Evolutionary conservation across 2,888 invertebrate genomes (phyloP), one percentile per base, ranked within the genome.

Genomic region (Leptopilina myrica): DNA sequence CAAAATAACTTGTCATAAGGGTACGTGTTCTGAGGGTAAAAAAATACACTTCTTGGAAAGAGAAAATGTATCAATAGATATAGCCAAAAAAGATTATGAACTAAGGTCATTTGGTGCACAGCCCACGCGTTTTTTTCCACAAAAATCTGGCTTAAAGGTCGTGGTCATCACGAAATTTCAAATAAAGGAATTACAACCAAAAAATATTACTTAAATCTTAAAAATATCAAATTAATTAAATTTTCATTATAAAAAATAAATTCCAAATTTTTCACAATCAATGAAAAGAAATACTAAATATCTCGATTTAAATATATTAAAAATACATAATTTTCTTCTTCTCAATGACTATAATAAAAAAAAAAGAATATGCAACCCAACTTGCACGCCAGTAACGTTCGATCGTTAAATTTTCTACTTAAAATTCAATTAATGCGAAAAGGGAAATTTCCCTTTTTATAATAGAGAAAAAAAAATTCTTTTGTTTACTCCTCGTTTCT

Each of bases 81-180:
- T 59, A 59, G 62, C 20, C 62, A 7, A 62, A 62, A 62, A 62
- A 62, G 62, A 66, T 66, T 65, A 9, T 65, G 40, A 7, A 65
- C n/a, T 65, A 40, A 65, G n/a, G 67, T 53, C 53, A 53, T 69
- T 69, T 53, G 26, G 69, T 53, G 14, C 26, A 69, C 53, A 69
- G 26, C 69, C 69, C 69, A 69, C 69, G 69, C 53, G 12, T 26
- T 53, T 33, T 69, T 53, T 69, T 53, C 53, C 0, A 26, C 26
- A 14, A 53, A 20, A 53, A 69, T 49, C 53, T 20, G 26, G 7
- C 26, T 69, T 49, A 53, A 69, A 69, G 69, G 53, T 69, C 69
- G 53, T 53, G 69, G 53, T 69, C 49, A 26, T 69, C 49, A 49
- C 53, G 53, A 8, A 12, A 49, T 67, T 67, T 49, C n/a, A 26